A percentile compares a stretch with the other conserved stretches of the same genome.
Conservation (phyloP, 2,113 vertebrate genomes). For the Colius striatus region DNA sequence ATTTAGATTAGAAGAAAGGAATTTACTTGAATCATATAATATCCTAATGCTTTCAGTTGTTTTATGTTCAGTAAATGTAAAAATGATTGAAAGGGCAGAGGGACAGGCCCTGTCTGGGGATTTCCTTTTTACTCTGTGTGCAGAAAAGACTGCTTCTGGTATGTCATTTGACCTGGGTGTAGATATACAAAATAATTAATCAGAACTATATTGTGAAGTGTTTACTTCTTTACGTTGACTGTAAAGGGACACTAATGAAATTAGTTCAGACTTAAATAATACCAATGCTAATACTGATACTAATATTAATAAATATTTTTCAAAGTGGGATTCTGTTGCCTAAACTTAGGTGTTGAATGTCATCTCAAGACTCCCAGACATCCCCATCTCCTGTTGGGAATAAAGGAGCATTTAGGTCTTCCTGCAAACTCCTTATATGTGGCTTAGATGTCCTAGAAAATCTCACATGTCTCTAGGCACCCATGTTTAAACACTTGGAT, state of each 20-base stretch:
- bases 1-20: conserved; percentile 5
- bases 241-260: background rate
- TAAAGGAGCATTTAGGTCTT: background rate
- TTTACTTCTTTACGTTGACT: background rate
- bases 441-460: background rate
- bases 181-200: background rate
- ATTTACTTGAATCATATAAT: background rate
- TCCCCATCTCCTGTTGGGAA: background rate
- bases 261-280: background rate
- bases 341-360: background rate
- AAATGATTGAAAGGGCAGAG: conserved; percentile 6
- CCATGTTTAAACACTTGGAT: background rate
- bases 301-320: background rate
- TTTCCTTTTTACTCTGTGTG: background rate
- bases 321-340: background rate
- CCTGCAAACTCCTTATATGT: background rate
- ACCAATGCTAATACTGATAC: background rate
- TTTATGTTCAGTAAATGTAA: background rate
- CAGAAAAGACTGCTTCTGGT: background rate
- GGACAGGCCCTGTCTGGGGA: background rate
- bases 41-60: background rate
- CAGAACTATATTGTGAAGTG: background rate
- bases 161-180: background rate
- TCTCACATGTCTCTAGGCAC: background rate
- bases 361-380: background rate